Evolutionary conservation across 2,113 vertebrate species (phyloP), one percentile per base, ranked within the genome.

Genomic region (Pyrgilauda ruficollis): DNA sequence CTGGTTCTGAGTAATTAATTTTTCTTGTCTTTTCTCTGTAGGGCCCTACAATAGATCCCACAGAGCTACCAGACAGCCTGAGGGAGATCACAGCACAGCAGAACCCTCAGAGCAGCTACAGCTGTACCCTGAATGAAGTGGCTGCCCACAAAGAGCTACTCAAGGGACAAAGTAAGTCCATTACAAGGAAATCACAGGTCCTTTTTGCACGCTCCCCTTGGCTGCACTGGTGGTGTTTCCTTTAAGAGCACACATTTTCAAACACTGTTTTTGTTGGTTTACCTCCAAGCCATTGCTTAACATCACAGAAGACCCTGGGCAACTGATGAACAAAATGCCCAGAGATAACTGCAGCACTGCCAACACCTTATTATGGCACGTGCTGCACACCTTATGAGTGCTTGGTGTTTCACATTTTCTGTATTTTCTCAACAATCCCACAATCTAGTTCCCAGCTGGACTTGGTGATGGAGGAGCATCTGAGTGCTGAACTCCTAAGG

Each of bases 121-220:
- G 64, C 94, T 92, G 89, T 49, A 49, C 43, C 44, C 21, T 35
- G 56, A 59, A 50, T 68, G 81, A 91, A 81, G 43, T 17, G 81
- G 55, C 52, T 75, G 87, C 89, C 53, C 59, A 94, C 90, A 85
- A 84, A 93, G 43, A 73, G 74, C 78, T 6, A 6, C 31, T 93
- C 79, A 43, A 80, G 50, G 46, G 67, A 92, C 83, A 94, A 93
- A 95, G 28, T 46, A 90, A 93, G 50, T 56, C 89, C 67, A 69
- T 83, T 73, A 73, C 89, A 80, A 83, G 73, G 70, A 90, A 90
- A 95, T 70, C 78, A 82, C 56, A 74, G 28, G 3, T 16, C 33
- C 20, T 84, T 72, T 64, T 33, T 30, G 46, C 66, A 8, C 35
- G 1, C 33, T 77, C 26, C n/a, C 43, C 53, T 74, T 15, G 61